These are phyloP conservation scores for Scolopax mira DNA, from an alignment of 2,113 vertebrate species.

Conservation along the genomic window DNA sequence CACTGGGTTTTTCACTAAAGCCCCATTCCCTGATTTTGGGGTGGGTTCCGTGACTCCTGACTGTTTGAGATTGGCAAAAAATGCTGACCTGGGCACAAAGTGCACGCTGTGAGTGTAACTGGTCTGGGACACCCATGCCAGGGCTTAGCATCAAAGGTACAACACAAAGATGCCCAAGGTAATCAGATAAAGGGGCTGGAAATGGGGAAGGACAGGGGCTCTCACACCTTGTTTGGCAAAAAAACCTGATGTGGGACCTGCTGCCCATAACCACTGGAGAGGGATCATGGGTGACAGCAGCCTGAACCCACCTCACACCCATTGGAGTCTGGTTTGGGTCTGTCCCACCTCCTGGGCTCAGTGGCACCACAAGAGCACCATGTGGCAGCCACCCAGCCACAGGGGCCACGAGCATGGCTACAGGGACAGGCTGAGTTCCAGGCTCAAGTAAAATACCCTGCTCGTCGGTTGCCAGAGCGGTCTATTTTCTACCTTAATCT, in stretches of 20 bases:
- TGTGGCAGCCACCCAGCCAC: neutral
- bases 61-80: neutral
- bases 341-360: accelerated
- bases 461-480: neutral
- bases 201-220: accelerated
- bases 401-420: neutral
- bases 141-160: neutral
- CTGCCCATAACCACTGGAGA: neutral
- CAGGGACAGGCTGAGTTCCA: neutral
- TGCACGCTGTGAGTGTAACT: accelerated
- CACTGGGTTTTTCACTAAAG: neutral
- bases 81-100: neutral
- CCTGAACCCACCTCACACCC: neutral
- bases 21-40: neutral
- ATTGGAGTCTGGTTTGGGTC: neutral
- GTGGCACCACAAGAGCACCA: neutral
- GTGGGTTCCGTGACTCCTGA: neutral
- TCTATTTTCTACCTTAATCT: neutral
- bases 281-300: neutral
- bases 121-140: neutral
- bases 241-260: neutral
- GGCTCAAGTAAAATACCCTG: neutral
- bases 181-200: neutral
- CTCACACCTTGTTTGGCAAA: neutral
- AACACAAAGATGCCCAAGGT: neutral